Evolutionary conservation across 2,113 vertebrate genomes (phyloP).

Genomic region (Madoqua kirkii): DNA sequence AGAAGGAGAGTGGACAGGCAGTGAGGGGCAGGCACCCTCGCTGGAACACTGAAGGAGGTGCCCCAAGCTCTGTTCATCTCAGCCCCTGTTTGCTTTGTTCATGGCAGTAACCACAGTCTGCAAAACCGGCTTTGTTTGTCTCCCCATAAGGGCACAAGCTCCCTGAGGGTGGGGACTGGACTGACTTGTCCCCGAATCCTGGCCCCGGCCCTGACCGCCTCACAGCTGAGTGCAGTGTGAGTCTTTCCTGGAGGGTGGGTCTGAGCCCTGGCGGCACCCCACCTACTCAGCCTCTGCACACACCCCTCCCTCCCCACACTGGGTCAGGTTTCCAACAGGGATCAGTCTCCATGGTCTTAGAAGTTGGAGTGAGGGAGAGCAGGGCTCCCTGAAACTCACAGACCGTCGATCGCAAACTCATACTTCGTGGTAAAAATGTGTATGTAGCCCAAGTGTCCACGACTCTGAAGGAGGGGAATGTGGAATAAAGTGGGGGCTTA

Average conservation of each 20-base stretch:
- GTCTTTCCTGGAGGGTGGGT: not conserved
- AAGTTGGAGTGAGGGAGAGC: too few species aligned
- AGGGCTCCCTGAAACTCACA: not conserved
- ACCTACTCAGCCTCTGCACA: not conserved
- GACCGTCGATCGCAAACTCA: too few species aligned
- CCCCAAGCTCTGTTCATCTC: not conserved
- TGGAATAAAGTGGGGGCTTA: not conserved
- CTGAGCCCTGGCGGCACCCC: not conserved
- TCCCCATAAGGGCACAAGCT: not conserved
- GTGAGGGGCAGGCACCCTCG: too few species aligned
- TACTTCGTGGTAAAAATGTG: rapidly evolving
- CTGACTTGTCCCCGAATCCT: not conserved
- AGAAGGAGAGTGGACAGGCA: rapidly evolving
- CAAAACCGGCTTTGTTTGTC: not conserved
- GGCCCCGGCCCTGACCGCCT: rapidly evolving
- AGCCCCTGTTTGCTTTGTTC: not conserved
- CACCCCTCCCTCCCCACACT: rapidly evolving
- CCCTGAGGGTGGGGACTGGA: not conserved
- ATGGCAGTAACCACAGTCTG: not conserved
- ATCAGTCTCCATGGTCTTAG: not conserved
- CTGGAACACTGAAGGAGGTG: rapidly evolving
- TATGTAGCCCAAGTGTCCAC: not conserved
- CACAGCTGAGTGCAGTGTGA: not conserved
- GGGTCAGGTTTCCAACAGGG: not conserved
- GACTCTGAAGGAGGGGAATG: not conserved